Percentiles rank a stretch among this genome's conserved stretches.
Evolutionary conservation across 2,113 vertebrate species (phyloP).

Genomic region (Oryzias celebensis): DNA sequence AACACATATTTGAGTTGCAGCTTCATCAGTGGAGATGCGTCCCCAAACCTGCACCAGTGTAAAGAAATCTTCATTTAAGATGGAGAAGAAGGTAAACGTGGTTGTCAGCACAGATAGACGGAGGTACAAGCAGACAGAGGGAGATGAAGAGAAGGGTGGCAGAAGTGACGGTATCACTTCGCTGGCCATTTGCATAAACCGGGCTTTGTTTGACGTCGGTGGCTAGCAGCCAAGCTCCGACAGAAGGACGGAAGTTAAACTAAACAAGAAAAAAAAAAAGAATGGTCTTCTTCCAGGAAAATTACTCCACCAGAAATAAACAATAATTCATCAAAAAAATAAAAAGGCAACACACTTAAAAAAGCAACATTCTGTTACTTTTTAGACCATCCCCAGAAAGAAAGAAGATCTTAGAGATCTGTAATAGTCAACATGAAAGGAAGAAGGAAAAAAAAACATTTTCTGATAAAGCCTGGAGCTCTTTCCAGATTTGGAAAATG

Average conservation of each 20-base stretch:
- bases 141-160: constrained; percentile 40
- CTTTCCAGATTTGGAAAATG: constrained; percentile 62
- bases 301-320: constrained; percentile 68
- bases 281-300: constrained; percentile 76
- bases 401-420: constrained; percentile 61
- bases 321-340: constrained; percentile 63
- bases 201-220: constrained; percentile 80
- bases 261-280: constrained; percentile 70
- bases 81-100: constrained; percentile 54
- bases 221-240: constrained; percentile 78
- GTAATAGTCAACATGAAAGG: constrained; percentile 63
- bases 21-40: constrained; percentile 18
- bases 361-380: constrained; percentile 33
- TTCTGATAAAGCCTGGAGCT: constrained; percentile 58
- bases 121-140: constrained; percentile 48
- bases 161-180: constrained; percentile 65
- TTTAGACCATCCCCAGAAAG: no score
- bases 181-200: constrained; percentile 80
- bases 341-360: constrained; percentile 52
- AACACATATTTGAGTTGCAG: background rate
- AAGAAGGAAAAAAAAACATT: constrained; percentile 31
- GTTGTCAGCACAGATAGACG: constrained; percentile 58
- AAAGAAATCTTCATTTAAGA: constrained; percentile 55
- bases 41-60: constrained; percentile 15
- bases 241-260: constrained; percentile 82